Percentiles rank a stretch among this genome's conserved stretches.
Conservation (phyloP, 2,888 invertebrate species). For the Ischnus inquisitorius region DNA sequence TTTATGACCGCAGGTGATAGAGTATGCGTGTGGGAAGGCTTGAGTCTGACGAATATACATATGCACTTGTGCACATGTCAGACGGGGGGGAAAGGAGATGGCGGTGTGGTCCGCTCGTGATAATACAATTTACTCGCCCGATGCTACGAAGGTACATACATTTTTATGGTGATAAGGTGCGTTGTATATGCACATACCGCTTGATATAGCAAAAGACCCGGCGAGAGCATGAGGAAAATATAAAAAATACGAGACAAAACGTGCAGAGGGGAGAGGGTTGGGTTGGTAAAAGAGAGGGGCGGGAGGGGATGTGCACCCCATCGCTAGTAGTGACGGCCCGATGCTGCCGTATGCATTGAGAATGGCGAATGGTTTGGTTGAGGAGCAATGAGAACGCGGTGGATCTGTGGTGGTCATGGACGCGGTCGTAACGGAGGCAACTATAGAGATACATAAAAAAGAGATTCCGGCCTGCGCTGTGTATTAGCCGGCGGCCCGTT, state of each 20-base stretch:
- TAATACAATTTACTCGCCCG: conserved; percentile 84
- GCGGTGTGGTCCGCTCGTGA: conserved; percentile 70
- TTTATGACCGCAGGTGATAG: background rate
- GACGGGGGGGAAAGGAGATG: conserved; percentile 9
- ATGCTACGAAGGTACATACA: conserved; percentile 81
- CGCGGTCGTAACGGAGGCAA: conserved; percentile 80
- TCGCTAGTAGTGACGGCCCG: conserved; percentile 68
- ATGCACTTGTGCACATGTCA: conserved; percentile 40
- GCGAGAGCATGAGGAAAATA: conserved; percentile 44
- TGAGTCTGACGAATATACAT: conserved; percentile 55
- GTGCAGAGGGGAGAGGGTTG: background rate
- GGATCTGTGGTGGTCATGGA: conserved; percentile 72
- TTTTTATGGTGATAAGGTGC: conserved; percentile 85
- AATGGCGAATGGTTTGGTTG: conserved; percentile 71
- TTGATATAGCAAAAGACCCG: conserved; percentile 73
- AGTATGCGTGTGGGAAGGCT: conserved; percentile 21
- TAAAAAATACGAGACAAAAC: conserved; percentile 27
- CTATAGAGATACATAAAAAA: conserved; percentile 60
- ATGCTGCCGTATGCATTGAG: conserved; percentile 76
- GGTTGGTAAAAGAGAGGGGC: background rate
- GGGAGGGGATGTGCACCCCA: conserved; percentile 38
- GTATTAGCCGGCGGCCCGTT: conserved; percentile 58
- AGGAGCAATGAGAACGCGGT: conserved; percentile 54
- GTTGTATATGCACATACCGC: conserved; percentile 74
- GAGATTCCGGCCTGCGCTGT: conserved; percentile 62